Evolutionary conservation across 2,888 invertebrate species (phyloP).

Genomic region (Imbricaverruca yamaguchii): DNA sequence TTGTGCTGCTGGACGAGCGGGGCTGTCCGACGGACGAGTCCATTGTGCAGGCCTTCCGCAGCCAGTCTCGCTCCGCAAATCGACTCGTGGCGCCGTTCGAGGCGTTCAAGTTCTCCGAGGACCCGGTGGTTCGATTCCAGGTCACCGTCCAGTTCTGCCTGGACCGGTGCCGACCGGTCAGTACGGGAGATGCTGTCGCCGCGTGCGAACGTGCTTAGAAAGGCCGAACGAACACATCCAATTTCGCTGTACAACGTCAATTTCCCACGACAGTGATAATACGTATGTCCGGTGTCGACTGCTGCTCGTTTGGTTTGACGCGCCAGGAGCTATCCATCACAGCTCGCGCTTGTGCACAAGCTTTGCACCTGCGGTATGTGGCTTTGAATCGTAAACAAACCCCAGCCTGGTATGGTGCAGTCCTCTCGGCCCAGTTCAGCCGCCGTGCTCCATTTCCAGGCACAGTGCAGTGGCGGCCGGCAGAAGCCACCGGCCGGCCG

Average conservation of each 20-base stretch:
- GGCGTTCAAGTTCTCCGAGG: constrained; percentile 78
- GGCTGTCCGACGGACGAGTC: constrained; percentile 68
- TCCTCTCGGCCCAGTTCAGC: background rate
- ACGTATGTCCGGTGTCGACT: too few species aligned
- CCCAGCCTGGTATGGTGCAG: background rate
- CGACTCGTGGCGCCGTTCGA: constrained; percentile 51
- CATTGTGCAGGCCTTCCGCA: constrained; percentile 38
- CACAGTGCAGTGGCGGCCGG: background rate
- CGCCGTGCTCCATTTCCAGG: background rate
- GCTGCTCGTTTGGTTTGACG: too few species aligned
- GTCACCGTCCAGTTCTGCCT: constrained; percentile 74
- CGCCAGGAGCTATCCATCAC: too few species aligned
- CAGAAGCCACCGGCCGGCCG: background rate
- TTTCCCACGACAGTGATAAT: too few species aligned
- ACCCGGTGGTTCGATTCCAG: constrained; percentile 72
- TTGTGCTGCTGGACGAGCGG: constrained; percentile 62
- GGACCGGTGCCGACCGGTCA: constrained; percentile 58
- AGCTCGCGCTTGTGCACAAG: too few species aligned
- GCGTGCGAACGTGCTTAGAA: too few species aligned
- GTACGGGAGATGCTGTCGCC: constrained; percentile 27
- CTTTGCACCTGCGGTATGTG: too few species aligned
- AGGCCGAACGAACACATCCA: too few species aligned
- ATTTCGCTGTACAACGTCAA: too few species aligned
- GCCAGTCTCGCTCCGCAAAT: constrained; percentile 33
- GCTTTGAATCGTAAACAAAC: background rate